Evolutionary conservation across 2,888 invertebrate genomes (phyloP).

Genomic region (Cryptus viduatorius): DNA sequence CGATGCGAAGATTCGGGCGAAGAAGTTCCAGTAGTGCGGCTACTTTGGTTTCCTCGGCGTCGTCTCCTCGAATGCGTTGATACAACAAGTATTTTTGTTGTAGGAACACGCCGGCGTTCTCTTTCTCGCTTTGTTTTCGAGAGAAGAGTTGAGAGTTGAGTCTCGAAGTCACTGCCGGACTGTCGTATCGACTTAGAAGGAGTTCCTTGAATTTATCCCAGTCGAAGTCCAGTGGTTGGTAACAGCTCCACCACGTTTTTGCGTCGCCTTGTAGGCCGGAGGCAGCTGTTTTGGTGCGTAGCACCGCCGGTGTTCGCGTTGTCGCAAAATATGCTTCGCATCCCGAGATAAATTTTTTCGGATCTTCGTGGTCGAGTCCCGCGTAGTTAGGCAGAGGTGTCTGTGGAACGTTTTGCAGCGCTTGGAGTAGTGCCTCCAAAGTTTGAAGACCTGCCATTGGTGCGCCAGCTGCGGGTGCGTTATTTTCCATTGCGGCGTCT

Average conservation of each 20-base stretch:
- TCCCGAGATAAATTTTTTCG: not conserved
- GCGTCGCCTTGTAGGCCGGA: slow-evolving; percentile 9
- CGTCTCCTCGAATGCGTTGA: not conserved
- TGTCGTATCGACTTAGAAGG: not conserved
- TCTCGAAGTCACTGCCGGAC: not conserved
- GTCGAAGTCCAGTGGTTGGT: not conserved
- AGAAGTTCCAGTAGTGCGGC: slow-evolving; percentile 1
- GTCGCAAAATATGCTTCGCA: slow-evolving; percentile 18
- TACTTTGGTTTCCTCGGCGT: not conserved
- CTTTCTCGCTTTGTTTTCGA: not conserved
- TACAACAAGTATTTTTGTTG: slow-evolving; percentile 1
- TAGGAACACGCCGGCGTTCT: not conserved
- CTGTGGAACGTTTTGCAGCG: not conserved
- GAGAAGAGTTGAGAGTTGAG: slow-evolving; percentile 11
- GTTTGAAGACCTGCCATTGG: no score
- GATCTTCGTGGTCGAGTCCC: slow-evolving; percentile 8
- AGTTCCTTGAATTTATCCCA: slow-evolving; percentile 21
- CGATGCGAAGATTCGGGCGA: slow-evolving; percentile 4
- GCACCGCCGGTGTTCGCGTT: not conserved
- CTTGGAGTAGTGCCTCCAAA: not conserved
- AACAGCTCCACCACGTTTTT: slow-evolving; percentile 11
- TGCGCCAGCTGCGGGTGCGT: no score
- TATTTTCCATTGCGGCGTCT: no score
- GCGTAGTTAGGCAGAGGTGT: not conserved
- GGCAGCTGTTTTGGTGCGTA: not conserved